Evolutionary conservation across 2,797 vertebrate species (phyloP).

Genomic region (Dicrostonyx torquatus): DNA sequence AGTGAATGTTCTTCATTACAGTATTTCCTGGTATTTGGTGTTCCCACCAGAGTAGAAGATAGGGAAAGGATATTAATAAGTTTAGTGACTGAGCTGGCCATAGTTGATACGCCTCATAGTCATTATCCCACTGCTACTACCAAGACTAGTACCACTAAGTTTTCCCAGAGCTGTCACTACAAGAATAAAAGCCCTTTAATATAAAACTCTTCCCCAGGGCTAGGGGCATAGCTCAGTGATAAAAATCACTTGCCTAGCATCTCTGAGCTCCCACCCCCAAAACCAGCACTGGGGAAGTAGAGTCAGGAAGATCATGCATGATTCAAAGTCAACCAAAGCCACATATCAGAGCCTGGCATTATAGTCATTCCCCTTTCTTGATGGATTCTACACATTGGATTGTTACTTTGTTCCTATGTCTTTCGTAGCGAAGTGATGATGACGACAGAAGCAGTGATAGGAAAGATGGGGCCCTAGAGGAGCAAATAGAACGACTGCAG

Average conservation of each 20-base stretch:
- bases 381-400: not conserved
- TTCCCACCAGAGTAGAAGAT: not conserved
- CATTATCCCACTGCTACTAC: not conserved
- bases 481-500: constrained; percentile 97
- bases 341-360: constrained; percentile 84
- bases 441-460: constrained; percentile 96
- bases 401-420: not conserved
- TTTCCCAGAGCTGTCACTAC: not conserved
- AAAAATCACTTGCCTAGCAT: not conserved
- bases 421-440: constrained; percentile 88
- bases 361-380: not conserved
- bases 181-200: not conserved
- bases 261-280: not conserved
- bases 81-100: not conserved
- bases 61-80: not conserved
- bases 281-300: not conserved
- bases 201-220: not conserved
- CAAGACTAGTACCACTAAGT: not conserved
- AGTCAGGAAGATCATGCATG: not conserved
- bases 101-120: not conserved
- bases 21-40: not conserved
- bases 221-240: not conserved
- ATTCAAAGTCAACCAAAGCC: not conserved
- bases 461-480: constrained; percentile 96
- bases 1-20: not conserved